These are phyloP conservation scores for Capromys pilorides DNA, from an alignment of 2,797 vertebrate species.

Conservation along the genomic window DNA sequence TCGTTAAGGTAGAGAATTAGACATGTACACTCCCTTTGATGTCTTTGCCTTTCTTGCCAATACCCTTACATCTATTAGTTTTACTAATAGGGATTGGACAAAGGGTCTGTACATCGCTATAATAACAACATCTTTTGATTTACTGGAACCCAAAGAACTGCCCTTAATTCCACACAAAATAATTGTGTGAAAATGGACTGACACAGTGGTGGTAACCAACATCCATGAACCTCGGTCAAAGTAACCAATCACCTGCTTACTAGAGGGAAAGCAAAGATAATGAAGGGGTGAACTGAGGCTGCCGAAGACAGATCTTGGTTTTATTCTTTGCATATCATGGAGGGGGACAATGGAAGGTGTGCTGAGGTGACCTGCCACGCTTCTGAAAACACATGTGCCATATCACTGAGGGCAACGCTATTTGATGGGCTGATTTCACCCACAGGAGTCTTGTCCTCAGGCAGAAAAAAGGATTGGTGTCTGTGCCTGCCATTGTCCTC, in stretches of 20 bases:
- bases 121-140: conserved; percentile 2
- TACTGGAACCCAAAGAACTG: not conserved
- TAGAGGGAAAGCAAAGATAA: not conserved
- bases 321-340: not conserved
- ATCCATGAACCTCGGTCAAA: not conserved
- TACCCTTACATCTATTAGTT: not conserved
- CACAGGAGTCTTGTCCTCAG: not conserved
- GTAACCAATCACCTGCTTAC: not conserved
- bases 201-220: not conserved
- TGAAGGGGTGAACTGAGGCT: not conserved
- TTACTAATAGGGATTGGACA: not conserved
- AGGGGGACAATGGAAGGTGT: not conserved
- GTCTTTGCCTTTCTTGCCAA: not conserved
- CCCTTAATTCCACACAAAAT: not conserved
- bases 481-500: not conserved
- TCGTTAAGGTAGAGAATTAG: not conserved
- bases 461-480: not conserved
- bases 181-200: conserved; percentile 8
- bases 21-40: not conserved
- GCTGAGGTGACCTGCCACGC: not conserved
- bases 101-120: not conserved
- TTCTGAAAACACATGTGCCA: not conserved
- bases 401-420: not conserved
- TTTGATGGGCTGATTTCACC: not conserved
- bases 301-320: not conserved